Conservation (phyloP, 2,113 vertebrate genomes). For the Misgurnus mizolepis region DNA sequence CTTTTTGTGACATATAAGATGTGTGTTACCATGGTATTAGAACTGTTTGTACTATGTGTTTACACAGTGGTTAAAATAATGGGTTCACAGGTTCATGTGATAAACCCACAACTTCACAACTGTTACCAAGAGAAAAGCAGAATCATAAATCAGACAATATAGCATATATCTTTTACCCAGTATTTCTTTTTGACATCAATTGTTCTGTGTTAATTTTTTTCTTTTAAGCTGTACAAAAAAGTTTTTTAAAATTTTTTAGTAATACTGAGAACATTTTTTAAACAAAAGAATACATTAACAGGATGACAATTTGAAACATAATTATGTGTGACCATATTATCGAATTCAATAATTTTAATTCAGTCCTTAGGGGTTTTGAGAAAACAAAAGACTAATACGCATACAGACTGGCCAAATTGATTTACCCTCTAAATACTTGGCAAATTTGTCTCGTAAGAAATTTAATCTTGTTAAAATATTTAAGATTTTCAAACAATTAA, state of each 20-base stretch:
- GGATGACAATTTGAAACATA: neutral
- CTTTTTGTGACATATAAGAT: neutral
- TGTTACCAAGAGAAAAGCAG: constrained; percentile 38
- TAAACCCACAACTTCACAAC: constrained; percentile 40
- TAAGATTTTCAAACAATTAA: too few relatives aligned
- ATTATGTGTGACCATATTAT: neutral
- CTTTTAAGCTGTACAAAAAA: too few relatives aligned
- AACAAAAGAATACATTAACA: neutral
- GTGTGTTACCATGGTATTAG: constrained; percentile 25
- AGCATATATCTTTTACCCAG: neutral
- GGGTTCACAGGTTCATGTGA: constrained; percentile 56
- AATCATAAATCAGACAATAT: constrained; percentile 24
- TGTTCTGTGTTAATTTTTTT: too few relatives aligned
- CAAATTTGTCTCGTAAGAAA: neutral
- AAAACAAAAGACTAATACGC: neutral
- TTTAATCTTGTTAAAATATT: too few relatives aligned
- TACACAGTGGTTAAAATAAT: constrained; percentile 47
- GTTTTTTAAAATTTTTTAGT: too few relatives aligned
- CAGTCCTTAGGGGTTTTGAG: neutral
- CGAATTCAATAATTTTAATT: neutral
- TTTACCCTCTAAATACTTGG: too few relatives aligned
- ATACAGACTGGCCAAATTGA: neutral
- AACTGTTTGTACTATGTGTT: constrained; percentile 35
- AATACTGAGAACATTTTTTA: neutral
- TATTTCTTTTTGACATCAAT: neutral